Conservation (phyloP, 2,113 vertebrate species). For the Centropristis striata region DNA sequence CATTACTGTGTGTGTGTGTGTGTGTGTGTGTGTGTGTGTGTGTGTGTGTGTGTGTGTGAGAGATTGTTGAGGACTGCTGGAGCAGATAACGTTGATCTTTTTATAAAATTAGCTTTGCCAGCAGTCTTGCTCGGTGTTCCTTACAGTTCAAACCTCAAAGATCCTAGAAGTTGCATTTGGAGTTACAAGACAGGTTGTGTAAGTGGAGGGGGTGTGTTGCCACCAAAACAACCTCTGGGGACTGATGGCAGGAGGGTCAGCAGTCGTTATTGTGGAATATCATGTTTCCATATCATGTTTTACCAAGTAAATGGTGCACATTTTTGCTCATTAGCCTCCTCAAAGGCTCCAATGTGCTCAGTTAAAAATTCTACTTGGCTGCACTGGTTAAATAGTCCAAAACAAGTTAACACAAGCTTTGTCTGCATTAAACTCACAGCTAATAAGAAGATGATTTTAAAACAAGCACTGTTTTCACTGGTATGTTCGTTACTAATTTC, state of each 20-base stretch:
- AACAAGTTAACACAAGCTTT: neutral
- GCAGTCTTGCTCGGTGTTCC: slow-evolving; percentile 66
- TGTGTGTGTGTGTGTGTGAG: neutral
- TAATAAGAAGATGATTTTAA: neutral
- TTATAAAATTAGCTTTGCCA: slow-evolving; percentile 80
- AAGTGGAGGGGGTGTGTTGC: neutral
- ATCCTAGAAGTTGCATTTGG: slow-evolving; percentile 24
- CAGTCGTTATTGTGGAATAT: slow-evolving; percentile 20
- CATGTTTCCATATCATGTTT: neutral
- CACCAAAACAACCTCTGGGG: slow-evolving; percentile 19
- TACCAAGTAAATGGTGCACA: neutral
- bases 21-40: neutral
- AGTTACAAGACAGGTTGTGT: slow-evolving; percentile 2
- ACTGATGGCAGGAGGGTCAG: neutral
- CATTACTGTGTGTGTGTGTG: slow-evolving; percentile 2
- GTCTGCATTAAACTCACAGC: too few relatives aligned
- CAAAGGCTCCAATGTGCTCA: neutral
- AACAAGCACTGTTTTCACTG: neutral
- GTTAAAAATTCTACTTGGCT: neutral
- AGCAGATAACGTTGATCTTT: slow-evolving; percentile 73
- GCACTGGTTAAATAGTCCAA: neutral
- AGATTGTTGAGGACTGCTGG: neutral
- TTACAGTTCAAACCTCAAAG: slow-evolving; percentile 51
- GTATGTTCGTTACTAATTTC: neutral
- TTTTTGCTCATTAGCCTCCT: neutral